Conservation (phyloP, 2,888 invertebrate genomes). For the Drosophila greeni region DNA sequence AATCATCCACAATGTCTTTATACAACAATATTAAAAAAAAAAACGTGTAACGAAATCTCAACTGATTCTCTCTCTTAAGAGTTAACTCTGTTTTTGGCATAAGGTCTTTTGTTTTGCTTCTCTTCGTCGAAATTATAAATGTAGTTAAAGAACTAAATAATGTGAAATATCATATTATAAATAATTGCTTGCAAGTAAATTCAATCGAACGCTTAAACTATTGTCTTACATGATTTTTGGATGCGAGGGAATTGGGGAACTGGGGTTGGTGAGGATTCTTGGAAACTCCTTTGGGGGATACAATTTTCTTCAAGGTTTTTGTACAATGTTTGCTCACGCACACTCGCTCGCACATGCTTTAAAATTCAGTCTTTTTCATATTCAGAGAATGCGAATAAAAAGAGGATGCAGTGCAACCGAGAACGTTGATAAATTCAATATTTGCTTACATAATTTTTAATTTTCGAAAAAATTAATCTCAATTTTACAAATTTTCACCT, state of each 20-base stretch:
- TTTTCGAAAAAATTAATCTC: slow-evolving; percentile 5
- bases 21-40: slow-evolving; percentile 28
- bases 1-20: slow-evolving; percentile 33
- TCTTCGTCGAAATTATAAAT: slow-evolving; percentile 65
- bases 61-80: slow-evolving; percentile 32
- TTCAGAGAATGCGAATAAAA: slow-evolving; percentile 43
- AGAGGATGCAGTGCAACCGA: slow-evolving; percentile 27
- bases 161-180: slow-evolving; percentile 48
- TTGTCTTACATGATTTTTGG: slow-evolving; percentile 20
- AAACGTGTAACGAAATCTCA: slow-evolving; percentile 57
- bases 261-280: slow-evolving; percentile 1
- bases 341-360: slow-evolving; percentile 27
- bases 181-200: slow-evolving; percentile 55
- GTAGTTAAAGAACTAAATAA: slow-evolving; percentile 66
- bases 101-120: slow-evolving; percentile 35
- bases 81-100: slow-evolving; percentile 61
- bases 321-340: slow-evolving; percentile 33
- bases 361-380: slow-evolving; percentile 67
- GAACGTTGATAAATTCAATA: background rate
- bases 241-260: slow-evolving; percentile 9
- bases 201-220: slow-evolving; percentile 44
- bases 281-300: slow-evolving; percentile 5
- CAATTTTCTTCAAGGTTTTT: slow-evolving; percentile 3
- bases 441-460: background rate
- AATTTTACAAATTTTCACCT: background rate